These are phyloP conservation scores for Bryconaethiops microstoma DNA, from an alignment of 2,797 vertebrate species.

Conservation along the genomic window DNA sequence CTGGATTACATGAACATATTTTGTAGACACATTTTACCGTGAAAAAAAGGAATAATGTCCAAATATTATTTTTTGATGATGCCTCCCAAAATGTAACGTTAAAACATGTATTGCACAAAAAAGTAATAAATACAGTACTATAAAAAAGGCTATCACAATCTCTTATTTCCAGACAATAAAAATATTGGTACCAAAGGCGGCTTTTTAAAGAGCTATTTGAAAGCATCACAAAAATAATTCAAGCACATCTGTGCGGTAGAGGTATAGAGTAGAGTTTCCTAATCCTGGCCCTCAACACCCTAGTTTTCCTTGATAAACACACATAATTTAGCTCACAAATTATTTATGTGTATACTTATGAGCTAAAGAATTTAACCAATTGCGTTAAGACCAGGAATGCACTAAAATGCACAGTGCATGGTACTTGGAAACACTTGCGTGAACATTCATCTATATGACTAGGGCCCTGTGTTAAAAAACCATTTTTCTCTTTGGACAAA, in stretches of 20 bases:
- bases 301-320: neutral
- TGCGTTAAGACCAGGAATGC: neutral
- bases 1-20: neutral
- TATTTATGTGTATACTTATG: neutral
- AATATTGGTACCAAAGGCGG: constrained; percentile 9
- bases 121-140: constrained; percentile 2
- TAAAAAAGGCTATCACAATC: constrained; percentile 4
- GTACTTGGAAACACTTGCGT: constrained; percentile 1
- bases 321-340: constrained; percentile 16
- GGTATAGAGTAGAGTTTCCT: constrained; percentile 10
- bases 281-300: neutral
- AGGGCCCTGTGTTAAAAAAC: constrained; percentile 1
- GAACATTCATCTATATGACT: neutral
- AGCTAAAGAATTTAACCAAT: neutral
- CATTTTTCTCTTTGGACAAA: neutral
- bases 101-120: neutral
- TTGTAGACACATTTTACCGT: neutral
- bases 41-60: neutral
- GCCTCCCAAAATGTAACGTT: neutral
- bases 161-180: constrained; percentile 11
- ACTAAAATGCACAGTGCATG: neutral
- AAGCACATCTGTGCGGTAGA: neutral
- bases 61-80: neutral
- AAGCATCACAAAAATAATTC: constrained; percentile 23
- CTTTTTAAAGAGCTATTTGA: neutral